Percentiles rank a stretch among this genome's conserved stretches.
These are phyloP conservation scores for Pedetes capensis DNA, from an alignment of 2,113 vertebrate species.

Conservation along the genomic window DNA sequence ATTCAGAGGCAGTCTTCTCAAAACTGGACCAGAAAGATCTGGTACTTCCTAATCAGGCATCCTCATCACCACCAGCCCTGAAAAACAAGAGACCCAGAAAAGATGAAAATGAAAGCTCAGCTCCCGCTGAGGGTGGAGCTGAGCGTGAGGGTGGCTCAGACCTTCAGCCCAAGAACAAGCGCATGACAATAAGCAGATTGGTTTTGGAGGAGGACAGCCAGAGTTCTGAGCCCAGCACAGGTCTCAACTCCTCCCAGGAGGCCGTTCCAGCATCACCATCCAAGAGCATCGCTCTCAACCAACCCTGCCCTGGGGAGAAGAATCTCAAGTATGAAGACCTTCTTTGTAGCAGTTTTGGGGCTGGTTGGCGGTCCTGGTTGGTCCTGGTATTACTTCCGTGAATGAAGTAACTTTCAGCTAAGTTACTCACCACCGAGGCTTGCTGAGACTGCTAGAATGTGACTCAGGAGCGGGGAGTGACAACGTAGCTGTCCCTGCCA, in stretches of 20 bases:
- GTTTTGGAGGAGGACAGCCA: conserved; percentile 86
- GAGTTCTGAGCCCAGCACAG: conserved; percentile 60
- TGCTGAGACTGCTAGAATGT: conserved; percentile 66
- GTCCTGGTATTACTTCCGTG: conserved; percentile 65
- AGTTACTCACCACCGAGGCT: conserved; percentile 61
- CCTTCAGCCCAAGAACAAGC: conserved; percentile 56
- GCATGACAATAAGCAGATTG: conserved; percentile 81
- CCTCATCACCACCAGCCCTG: conserved; percentile 79
- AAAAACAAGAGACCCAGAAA: conserved; percentile 78
- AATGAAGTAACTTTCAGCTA: conserved; percentile 68
- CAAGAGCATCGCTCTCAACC: conserved; percentile 59
- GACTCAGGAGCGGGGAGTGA: conserved; percentile 50
- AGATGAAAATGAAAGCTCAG: conserved; percentile 4
- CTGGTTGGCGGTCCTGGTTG: conserved; percentile 74
- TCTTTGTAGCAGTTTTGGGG: conserved; percentile 74
- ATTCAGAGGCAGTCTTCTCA: conserved; percentile 79
- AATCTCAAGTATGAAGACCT: conserved; percentile 80
- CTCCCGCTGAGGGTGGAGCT: conserved; percentile 60
- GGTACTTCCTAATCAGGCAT: conserved; percentile 76
- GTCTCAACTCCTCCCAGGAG: conserved; percentile 68
- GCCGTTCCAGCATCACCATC: conserved; percentile 61
- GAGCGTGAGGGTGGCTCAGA: conserved; percentile 57
- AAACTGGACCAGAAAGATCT: conserved; percentile 87
- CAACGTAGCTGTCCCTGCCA: not conserved
- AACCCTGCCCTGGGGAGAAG: conserved; percentile 38